Evolutionary conservation across 2,888 invertebrate genomes (phyloP), one percentile per base, ranked within the genome.

Genomic region (Mythimna lalbum): DNA sequence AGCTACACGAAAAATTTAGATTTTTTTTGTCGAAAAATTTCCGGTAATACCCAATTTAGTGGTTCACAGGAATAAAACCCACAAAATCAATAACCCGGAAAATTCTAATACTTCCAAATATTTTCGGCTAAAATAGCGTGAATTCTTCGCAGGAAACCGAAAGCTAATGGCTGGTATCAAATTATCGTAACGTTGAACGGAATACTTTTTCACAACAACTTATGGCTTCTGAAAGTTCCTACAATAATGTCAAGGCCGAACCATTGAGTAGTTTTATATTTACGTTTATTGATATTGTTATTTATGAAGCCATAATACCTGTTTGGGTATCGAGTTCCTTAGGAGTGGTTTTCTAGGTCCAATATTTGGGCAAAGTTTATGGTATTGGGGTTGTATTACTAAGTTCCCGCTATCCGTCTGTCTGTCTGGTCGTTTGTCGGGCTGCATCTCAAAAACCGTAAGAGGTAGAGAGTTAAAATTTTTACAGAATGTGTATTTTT

Each of bases 101-200:
- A 76, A 60, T 76, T 55, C 27, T 39, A 27, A 50, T 60, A 55
- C 49, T 21, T 19, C 19, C 6, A 63, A 63, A 76, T 36, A 50
- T 70, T 55, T 62, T 59, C 31, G 12, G 3, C 3, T 21, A 49
- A 70, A 76, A 70, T 55, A 19, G 19, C 53, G 33, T 43, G 4
- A 19, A 50, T 63, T 63, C 49, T 60, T 50, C 39, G 21, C 33
- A 21, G 19, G 3, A 43, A 56, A 57, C 52, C 47, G 68, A 47
- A 43, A 14, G 19, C 76, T 72, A 76, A 66, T 73, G 67, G 73
- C 36, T 27, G 50, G 62, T 72, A 72, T 78, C 57, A 27, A 55
- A 63, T 76, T 78, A 63, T 72, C 53, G 53, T 59, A 52, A 23
- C 12, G 23, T 27, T 33, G 31, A 52, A 36, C 21, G 49, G 50